phyloP scores from a whole-genome alignment of 2,888 invertebrate genomes.

The Amblyjoppa fuscipennis region DNA sequence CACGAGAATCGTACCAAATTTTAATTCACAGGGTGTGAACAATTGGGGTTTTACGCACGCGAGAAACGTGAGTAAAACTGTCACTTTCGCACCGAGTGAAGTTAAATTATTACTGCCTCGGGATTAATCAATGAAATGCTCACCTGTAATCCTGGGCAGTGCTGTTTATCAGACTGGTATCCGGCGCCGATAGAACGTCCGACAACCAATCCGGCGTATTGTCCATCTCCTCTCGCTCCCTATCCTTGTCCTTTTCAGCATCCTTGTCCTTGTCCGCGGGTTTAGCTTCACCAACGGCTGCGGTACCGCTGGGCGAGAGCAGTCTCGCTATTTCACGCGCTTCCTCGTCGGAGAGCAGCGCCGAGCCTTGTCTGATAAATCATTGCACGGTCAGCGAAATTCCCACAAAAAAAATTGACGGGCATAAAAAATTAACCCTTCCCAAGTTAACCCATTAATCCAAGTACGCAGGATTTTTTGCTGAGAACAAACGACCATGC shows the following conservation, averaged over 20 bases:
- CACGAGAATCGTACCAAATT: too few species aligned
- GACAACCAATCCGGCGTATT: constrained; percentile 87
- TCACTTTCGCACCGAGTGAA: neutral
- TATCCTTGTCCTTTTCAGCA: constrained; percentile 86
- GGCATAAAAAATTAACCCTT: neutral
- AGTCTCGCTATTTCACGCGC: constrained; percentile 95
- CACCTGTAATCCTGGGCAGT: constrained; percentile 83
- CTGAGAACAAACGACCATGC: too few species aligned
- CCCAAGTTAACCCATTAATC: too few species aligned
- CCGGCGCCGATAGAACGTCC: constrained; percentile 87
- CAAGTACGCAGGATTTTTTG: too few species aligned
- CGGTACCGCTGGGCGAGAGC: constrained; percentile 87
- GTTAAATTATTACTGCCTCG: neutral
- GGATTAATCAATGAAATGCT: constrained; percentile 35
- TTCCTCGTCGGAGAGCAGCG: constrained; percentile 94
- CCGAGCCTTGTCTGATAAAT: constrained; percentile 89
- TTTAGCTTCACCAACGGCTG: constrained; percentile 75
- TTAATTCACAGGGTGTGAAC: too few species aligned
- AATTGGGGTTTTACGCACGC: too few species aligned
- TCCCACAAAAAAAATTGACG: neutral
- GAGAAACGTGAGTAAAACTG: too few species aligned
- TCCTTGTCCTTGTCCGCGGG: constrained; percentile 85
- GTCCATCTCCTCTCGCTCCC: constrained; percentile 83
- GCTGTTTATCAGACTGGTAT: constrained; percentile 82
- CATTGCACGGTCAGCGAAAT: neutral